Base-by-base conservation (phyloP, 2,888 invertebrate species). In the Colostygia pectinataria region DNA sequence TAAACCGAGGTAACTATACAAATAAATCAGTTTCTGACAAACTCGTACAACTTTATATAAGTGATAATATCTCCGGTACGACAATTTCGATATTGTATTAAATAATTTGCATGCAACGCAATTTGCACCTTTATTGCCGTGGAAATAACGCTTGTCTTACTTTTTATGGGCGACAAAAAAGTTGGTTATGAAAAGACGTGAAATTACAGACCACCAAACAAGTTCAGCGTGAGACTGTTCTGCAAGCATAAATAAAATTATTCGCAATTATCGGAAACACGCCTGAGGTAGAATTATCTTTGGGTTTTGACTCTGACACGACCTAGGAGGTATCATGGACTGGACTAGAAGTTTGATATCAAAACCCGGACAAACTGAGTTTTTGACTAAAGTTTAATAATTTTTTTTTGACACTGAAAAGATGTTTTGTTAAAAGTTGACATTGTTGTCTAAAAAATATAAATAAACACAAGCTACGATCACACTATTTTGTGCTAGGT, bases 191-290 rank as follows among this genome's bases (percentile, higher is more conserved):
- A 61, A 67, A 71, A 58, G 56, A 64, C 59, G 65, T 65, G 63
- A 68, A 76, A 74, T 74, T 69, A 61, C 64, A 53, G 76, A 73
- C 77, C 76, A 77, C 81, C 82, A 65, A 74, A 80, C 68, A 80
- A 68, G 74, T 68, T 56, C 57, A 57, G 54, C 33, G 44, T 57
- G 57, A 60, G 60, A 68, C 74, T 71, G 73, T 66, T 65, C 66
- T 36, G 56, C 57, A 65, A 66, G 68, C 67, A 66, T 76, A 75
- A 75, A 77, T 74, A 71, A 74, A 71, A 77, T 75, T 75, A 73
- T 58, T 65, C 65, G 59, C 70, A 75, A 79, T 80, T 71, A 74
- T 62, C 53, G 63, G 55, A 66, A 63, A 65, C 65, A 65, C 12
- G 52, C 38, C 37, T 42, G 27, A 4, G 37, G 48, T 47, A 15